Percentiles rank a stretch among this genome's conserved stretches.
Evolutionary conservation across 2,888 invertebrate species (phyloP).

Genomic region (Protonemura montana): DNA sequence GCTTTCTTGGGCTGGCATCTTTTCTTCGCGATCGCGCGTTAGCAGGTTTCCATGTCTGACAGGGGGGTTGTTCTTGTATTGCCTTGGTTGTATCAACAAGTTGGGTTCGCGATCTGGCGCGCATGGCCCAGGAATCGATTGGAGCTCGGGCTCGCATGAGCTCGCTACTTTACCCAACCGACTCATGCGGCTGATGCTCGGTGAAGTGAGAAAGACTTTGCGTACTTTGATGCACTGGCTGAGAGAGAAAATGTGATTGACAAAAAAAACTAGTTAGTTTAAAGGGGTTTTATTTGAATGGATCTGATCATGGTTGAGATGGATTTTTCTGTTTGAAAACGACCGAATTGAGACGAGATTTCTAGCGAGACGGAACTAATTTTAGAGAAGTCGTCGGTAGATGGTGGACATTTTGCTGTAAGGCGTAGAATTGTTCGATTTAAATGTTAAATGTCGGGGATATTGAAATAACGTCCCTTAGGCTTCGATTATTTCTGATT

Average conservation of each 20-base stretch:
- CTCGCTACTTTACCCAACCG: too few relatives aligned
- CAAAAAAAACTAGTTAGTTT: conserved; percentile 1
- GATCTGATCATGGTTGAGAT: neutral
- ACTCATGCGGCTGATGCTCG: neutral
- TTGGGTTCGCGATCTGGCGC: neutral
- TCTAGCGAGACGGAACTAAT: neutral
- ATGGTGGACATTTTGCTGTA: too few relatives aligned
- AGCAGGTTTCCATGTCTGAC: neutral
- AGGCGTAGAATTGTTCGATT: too few relatives aligned
- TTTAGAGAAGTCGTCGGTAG: neutral
- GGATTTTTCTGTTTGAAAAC: neutral
- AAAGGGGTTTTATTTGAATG: neutral
- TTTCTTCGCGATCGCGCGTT: neutral
- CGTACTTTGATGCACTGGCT: neutral
- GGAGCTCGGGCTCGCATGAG: neutral
- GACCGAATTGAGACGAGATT: neutral
- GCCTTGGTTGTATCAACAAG: neutral
- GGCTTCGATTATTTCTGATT: too few relatives aligned
- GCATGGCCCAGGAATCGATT: neutral
- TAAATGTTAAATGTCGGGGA: too few relatives aligned
- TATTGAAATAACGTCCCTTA: too few relatives aligned
- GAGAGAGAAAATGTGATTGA: neutral
- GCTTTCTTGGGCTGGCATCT: neutral
- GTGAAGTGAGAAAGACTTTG: neutral
- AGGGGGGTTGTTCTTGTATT: neutral